phyloP scores from a whole-genome alignment of 1,140 invertebrate species.

The Oscheius sp. region DNA sequence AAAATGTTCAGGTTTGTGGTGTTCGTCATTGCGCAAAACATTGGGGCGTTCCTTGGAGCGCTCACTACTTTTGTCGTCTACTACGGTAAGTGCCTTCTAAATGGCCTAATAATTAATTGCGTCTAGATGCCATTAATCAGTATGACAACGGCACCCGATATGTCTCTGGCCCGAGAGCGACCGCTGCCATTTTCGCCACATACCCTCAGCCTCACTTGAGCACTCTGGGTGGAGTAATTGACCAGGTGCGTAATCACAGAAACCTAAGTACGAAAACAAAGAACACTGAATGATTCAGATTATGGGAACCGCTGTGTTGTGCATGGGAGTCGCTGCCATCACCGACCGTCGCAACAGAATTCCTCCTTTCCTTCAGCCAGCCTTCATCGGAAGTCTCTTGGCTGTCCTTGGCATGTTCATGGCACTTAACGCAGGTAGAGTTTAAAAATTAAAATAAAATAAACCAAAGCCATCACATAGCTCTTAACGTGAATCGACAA shows the following conservation, averaged over 20 bases:
- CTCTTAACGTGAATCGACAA: too few species aligned
- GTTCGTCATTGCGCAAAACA: conserved; percentile 65
- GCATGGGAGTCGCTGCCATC: conserved; percentile 66
- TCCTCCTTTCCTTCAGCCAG: conserved; percentile 63
- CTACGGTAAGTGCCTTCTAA: conserved; percentile 57
- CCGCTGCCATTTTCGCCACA: conserved; percentile 68
- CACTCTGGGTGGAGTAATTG: conserved; percentile 62
- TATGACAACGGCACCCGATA: conserved; percentile 62
- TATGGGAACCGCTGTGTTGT: conserved; percentile 65
- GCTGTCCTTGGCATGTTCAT: conserved; percentile 27
- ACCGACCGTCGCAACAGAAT: conserved; percentile 65
- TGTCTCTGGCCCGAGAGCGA: conserved; percentile 57
- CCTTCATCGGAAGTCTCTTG: conserved; percentile 63
- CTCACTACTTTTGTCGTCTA: conserved; percentile 64
- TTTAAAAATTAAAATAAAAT: neutral
- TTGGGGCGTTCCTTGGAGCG: conserved; percentile 66
- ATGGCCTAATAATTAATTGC: neutral
- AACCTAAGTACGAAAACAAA: neutral
- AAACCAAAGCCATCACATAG: too few species aligned
- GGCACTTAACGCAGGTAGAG: conserved; percentile 13
- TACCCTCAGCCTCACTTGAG: conserved; percentile 64
- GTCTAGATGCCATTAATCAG: conserved; percentile 63
- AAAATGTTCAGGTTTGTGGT: conserved; percentile 64
- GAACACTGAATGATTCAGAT: conserved; percentile 65
- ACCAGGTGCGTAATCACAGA: conserved; percentile 62